phyloP scores from a whole-genome alignment of 2,113 vertebrate genomes.

The Heterocephalus glaber region DNA sequence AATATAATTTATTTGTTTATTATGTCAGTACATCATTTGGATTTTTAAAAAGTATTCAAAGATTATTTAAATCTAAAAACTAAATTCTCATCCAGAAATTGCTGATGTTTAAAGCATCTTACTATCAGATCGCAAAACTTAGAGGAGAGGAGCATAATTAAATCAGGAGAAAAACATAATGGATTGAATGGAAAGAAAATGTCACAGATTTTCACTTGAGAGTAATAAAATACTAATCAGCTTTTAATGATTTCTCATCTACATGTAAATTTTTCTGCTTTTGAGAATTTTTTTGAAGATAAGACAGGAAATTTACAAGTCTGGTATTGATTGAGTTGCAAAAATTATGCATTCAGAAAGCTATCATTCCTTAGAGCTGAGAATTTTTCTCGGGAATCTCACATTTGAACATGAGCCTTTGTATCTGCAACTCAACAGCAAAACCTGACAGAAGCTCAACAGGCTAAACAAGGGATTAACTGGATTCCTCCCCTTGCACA shows the following conservation, averaged over 20 bases:
- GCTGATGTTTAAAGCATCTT: not conserved
- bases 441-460: not conserved
- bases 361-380: not conserved
- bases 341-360: not conserved
- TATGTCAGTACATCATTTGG: not conserved
- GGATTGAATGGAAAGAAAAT: not conserved
- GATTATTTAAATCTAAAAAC: not conserved
- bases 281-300: not conserved
- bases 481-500: not conserved
- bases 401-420: not conserved
- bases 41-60: not conserved
- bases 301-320: not conserved
- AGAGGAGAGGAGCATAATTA: not conserved
- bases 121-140: not conserved
- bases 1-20: not conserved
- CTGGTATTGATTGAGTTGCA: not conserved
- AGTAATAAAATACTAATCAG: not conserved
- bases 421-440: not conserved
- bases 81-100: not conserved
- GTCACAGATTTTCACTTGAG: not conserved
- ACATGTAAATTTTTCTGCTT: not conserved
- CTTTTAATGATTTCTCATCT: not conserved
- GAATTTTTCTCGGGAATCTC: not conserved
- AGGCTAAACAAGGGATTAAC: not conserved
- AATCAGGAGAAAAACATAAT: not conserved